Conservation (phyloP, 2,797 vertebrate genomes). For the Clarias laeviceps region DNA sequence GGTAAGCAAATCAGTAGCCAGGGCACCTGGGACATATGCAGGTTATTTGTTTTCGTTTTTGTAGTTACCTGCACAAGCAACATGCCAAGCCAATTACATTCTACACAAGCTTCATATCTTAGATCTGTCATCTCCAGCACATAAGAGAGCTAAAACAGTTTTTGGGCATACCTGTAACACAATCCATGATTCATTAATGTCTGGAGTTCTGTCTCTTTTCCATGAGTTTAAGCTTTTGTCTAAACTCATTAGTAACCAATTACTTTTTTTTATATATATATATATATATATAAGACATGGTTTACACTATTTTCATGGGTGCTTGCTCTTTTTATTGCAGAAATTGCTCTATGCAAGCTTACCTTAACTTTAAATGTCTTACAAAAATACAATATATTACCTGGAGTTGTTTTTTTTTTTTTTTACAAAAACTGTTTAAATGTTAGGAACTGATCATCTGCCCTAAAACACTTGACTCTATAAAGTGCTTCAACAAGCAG, state of each 20-base stretch:
- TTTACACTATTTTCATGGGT: background rate
- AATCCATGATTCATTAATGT: background rate
- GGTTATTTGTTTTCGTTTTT: background rate
- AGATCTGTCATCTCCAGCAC: background rate
- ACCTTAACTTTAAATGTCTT: background rate
- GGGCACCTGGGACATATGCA: background rate
- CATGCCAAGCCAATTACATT: background rate
- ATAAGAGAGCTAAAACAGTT: background rate
- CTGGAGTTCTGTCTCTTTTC: background rate
- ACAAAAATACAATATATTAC: background rate
- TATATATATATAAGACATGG: background rate
- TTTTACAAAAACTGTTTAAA: background rate
- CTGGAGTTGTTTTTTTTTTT: too few relatives aligned
- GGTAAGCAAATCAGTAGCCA: background rate
- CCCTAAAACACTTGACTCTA: background rate
- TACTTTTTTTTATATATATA: background rate
- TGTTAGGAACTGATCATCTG: background rate
- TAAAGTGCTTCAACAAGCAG: background rate
- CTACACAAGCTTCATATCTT: background rate
- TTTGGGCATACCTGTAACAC: background rate
- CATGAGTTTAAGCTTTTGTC: background rate
- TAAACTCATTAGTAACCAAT: background rate
- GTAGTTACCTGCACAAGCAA: background rate
- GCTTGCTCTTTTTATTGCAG: background rate
- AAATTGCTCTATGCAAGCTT: background rate